Percentiles rank a stretch among this genome's conserved stretches.
These are phyloP conservation scores for Eustalomyia histrio DNA, from an alignment of 2,888 invertebrate species.

Conservation along the genomic window DNA sequence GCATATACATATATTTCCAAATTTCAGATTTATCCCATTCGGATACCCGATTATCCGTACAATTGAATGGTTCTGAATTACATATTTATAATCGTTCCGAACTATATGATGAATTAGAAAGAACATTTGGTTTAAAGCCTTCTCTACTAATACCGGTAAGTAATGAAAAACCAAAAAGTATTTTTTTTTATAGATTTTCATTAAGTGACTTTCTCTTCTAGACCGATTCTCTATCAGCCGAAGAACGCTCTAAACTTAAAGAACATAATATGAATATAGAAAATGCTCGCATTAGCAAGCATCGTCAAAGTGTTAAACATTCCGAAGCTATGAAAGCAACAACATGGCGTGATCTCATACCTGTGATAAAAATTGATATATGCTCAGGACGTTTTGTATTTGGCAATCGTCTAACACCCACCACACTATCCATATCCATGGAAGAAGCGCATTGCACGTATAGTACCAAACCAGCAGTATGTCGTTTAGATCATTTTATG, in stretches of 20 bases:
- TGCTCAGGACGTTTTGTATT: constrained; percentile 95
- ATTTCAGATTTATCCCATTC: constrained; percentile 94
- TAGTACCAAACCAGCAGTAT: constrained; percentile 96
- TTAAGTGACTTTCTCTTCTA: constrained; percentile 45
- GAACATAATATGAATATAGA: constrained; percentile 83
- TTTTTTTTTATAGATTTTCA: no score
- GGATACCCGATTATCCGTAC: constrained; percentile 93
- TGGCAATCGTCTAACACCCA: constrained; percentile 96
- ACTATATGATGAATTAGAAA: constrained; percentile 91
- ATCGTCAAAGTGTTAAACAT: constrained; percentile 80
- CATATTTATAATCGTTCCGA: constrained; percentile 96
- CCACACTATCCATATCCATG: constrained; percentile 93
- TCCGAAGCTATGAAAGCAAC: constrained; percentile 92
- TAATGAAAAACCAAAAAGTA: neutral
- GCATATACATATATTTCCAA: neutral
- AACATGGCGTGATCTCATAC: constrained; percentile 97
- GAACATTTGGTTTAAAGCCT: constrained; percentile 90
- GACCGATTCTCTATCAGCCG: constrained; percentile 82
- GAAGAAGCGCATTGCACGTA: constrained; percentile 97
- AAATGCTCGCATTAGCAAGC: constrained; percentile 81
- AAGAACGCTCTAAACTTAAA: constrained; percentile 81
- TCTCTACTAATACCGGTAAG: constrained; percentile 83
- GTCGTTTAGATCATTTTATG: constrained; percentile 95
- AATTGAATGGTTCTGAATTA: constrained; percentile 95
- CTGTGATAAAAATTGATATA: constrained; percentile 96